A percentile compares a stretch with the other conserved stretches of the same genome.
phyloP scores from a whole-genome alignment of 2,797 vertebrate genomes.

The Ctenopoma kingsleyae region DNA sequence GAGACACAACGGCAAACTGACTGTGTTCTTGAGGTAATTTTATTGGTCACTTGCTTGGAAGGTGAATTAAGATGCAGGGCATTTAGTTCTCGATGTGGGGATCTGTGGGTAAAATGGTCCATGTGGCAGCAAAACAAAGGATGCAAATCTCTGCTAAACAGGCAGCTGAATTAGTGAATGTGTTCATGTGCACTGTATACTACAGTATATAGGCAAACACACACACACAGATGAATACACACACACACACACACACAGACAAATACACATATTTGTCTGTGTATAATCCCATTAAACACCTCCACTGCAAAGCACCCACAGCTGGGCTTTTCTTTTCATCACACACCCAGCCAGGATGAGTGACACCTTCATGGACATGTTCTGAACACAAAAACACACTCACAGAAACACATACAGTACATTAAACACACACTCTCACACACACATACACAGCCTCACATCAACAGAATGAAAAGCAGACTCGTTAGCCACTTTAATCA shows the following conservation, averaged over 20 bases:
- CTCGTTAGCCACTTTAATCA: constrained; percentile 82
- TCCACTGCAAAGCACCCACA: constrained; percentile 58
- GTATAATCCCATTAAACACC: constrained; percentile 47
- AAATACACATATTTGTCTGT: neutral
- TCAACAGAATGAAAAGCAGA: constrained; percentile 67
- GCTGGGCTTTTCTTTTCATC: constrained; percentile 61
- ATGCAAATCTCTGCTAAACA: constrained; percentile 38
- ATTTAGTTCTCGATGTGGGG: constrained; percentile 5
- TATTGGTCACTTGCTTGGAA: constrained; percentile 45
- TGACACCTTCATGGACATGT: constrained; percentile 63
- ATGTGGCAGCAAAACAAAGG: constrained; percentile 54
- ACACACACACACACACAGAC: neutral
- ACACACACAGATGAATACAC: neutral
- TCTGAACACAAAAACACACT: constrained; percentile 36
- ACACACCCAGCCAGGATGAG: constrained; percentile 48
- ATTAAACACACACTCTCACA: constrained; percentile 26
- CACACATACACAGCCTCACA: constrained; percentile 22
- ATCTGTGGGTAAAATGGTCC: constrained; percentile 34
- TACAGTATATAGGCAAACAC: neutral
- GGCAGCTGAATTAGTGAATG: constrained; percentile 29
- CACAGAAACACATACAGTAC: constrained; percentile 32
- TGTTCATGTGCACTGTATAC: constrained; percentile 1
- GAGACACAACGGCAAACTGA: neutral
- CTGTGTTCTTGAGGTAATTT: constrained; percentile 15
- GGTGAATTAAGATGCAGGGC: constrained; percentile 30